Conservation (phyloP, 2,797 vertebrate species). For the Babyrousa celebensis region DNA sequence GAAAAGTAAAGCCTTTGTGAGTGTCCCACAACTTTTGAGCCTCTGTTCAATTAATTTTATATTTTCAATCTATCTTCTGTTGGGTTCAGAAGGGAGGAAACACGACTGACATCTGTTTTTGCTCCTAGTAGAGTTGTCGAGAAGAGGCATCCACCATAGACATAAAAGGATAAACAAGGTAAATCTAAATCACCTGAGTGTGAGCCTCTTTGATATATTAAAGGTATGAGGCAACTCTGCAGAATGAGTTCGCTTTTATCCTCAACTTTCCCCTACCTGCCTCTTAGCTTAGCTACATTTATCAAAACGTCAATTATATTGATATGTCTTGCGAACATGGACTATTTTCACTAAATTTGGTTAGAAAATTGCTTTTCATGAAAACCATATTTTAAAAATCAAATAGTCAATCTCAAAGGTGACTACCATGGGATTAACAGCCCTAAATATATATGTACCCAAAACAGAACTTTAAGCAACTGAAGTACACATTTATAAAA, state of each 20-base stretch:
- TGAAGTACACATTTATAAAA: background rate
- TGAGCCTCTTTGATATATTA: too few species aligned
- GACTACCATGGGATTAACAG: background rate
- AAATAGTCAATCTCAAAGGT: rapidly evolving
- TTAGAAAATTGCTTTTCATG: background rate
- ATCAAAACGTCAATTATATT: background rate
- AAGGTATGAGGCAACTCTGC: background rate
- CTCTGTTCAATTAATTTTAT: background rate
- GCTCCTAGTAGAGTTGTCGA: background rate
- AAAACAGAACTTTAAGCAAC: background rate
- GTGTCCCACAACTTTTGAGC: background rate
- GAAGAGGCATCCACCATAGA: background rate
- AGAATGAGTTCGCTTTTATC: too few species aligned
- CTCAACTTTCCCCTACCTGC: rapidly evolving
- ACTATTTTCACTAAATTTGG: background rate
- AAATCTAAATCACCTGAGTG: too few species aligned
- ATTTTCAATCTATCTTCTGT: background rate
- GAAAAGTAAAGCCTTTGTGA: background rate
- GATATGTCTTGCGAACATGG: background rate
- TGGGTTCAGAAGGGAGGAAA: background rate
- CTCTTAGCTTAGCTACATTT: too few species aligned
- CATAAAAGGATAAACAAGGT: background rate
- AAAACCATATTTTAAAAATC: background rate
- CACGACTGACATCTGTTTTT: background rate
- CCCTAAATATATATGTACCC: background rate